Evolutionary conservation across 2,113 vertebrate species (phyloP).

Genomic region (Syngnathoides biaculeatus): DNA sequence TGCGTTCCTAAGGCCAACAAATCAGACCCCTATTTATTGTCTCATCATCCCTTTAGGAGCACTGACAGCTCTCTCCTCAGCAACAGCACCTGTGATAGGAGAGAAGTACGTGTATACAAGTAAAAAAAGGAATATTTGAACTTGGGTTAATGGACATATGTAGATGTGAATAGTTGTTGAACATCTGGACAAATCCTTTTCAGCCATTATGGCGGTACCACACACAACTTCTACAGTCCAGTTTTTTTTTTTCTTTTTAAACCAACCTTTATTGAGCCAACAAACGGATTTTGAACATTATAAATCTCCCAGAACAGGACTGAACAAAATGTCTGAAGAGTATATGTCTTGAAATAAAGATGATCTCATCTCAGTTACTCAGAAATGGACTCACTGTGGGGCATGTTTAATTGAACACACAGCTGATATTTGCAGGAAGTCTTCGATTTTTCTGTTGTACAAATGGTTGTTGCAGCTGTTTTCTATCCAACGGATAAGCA

Average conservation of each 20-base stretch:
- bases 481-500: neutral
- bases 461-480: neutral
- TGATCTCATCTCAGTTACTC: neutral
- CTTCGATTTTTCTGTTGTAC: neutral
- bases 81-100: neutral
- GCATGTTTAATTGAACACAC: neutral
- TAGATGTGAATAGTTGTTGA: slow-evolving; percentile 7
- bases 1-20: too few relatives aligned
- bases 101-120: neutral
- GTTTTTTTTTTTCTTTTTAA: too few relatives aligned
- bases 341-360: neutral
- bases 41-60: neutral
- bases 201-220: slow-evolving; percentile 7
- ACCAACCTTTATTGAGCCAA: neutral
- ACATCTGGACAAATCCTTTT: slow-evolving; percentile 10
- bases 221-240: neutral
- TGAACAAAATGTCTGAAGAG: neutral
- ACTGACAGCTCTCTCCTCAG: neutral
- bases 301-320: neutral
- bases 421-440: neutral
- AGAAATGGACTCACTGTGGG: slow-evolving; percentile 1
- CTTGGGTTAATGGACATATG: slow-evolving; percentile 18
- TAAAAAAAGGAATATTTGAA: slow-evolving; percentile 1
- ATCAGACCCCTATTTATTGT: neutral
- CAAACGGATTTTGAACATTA: neutral